These are phyloP conservation scores for Antheraea assamensis DNA, from an alignment of 2,888 invertebrate species.

Conservation along the genomic window DNA sequence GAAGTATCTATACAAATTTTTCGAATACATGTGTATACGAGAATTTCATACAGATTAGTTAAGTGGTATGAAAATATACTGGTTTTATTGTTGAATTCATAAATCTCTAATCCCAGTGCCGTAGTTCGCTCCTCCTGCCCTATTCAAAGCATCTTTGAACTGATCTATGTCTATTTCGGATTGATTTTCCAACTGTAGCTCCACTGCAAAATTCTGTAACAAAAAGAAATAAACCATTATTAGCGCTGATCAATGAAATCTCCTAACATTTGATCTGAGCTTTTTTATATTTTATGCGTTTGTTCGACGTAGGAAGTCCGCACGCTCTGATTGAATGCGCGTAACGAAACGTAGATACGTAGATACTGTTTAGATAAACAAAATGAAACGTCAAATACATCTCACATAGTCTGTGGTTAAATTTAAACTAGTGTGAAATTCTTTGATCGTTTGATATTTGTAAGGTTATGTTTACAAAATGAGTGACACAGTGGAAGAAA, in stretches of 20 bases:
- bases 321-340: not conserved
- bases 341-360: not conserved
- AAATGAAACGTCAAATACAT: not conserved
- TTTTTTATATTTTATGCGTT: not conserved
- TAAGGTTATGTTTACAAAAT: conserved; percentile 9
- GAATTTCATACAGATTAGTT: conserved; percentile 37
- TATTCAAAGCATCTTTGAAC: conserved; percentile 86
- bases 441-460: not conserved
- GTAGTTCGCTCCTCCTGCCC: conserved; percentile 91
- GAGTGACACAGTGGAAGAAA: conserved; percentile 71
- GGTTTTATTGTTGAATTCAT: conserved; percentile 65
- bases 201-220: conserved; percentile 89
- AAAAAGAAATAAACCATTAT: conserved; percentile 27
- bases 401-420: not conserved
- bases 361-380: not conserved
- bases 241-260: not conserved
- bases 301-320: conserved; percentile 18
- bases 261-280: not conserved
- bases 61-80: conserved; percentile 43
- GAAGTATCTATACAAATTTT: conserved; percentile 13
- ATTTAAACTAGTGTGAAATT: not conserved
- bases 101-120: conserved; percentile 88
- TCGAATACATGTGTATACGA: conserved; percentile 18
- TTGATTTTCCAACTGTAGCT: conserved; percentile 86
- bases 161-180: conserved; percentile 87